A percentile compares a stretch with the other conserved stretches of the same genome.
Evolutionary conservation across 2,797 vertebrate species (phyloP).

Genomic region (Artibeus lituratus): DNA sequence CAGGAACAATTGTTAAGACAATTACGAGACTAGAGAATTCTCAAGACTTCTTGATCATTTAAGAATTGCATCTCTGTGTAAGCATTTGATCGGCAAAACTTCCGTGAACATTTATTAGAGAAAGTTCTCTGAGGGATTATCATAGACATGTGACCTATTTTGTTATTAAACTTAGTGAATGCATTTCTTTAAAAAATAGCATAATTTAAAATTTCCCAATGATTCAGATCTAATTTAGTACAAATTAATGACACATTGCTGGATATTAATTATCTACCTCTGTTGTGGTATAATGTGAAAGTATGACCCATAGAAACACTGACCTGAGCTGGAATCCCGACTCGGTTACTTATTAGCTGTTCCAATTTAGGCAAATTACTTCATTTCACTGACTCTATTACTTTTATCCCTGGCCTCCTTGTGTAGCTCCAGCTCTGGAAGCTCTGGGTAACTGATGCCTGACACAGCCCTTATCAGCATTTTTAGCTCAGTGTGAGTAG

Average conservation of each 20-base stretch:
- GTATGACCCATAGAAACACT: not conserved
- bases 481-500: not conserved
- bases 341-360: not conserved
- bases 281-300: not conserved
- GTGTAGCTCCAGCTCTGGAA: not conserved
- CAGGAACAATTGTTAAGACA: not conserved
- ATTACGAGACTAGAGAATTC: not conserved
- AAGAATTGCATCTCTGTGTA: not conserved
- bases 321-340: not conserved
- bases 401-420: not conserved
- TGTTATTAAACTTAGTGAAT: not conserved
- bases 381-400: not conserved
- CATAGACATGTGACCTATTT: not conserved
- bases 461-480: not conserved
- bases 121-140: not conserved
- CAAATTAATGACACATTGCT: not conserved
- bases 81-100: not conserved
- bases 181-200: not conserved
- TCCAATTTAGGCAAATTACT: not conserved
- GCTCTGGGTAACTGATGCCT: not conserved
- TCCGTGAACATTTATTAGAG: not conserved
- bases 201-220: not conserved
- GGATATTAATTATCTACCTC: not conserved
- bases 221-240: not conserved
- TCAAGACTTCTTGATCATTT: not conserved